Conservation (phyloP, 2,888 invertebrate species). For the Troides helena region DNA sequence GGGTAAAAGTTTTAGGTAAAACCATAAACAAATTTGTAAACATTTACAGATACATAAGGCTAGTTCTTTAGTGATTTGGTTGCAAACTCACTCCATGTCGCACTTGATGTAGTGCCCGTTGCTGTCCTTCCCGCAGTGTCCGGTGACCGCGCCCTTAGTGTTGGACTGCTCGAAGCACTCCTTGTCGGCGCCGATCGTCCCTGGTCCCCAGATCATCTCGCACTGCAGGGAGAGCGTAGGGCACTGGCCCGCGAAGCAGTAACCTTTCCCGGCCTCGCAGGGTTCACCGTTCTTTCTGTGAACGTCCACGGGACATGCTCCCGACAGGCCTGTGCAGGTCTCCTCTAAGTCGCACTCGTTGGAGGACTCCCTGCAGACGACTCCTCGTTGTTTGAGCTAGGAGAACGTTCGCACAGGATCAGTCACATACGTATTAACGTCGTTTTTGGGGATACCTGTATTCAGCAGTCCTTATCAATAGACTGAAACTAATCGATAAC, state of each 20-base stretch:
- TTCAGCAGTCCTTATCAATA: too few species aligned
- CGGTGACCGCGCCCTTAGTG: slow-evolving; percentile 95
- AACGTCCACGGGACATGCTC: slow-evolving; percentile 94
- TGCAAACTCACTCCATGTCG: slow-evolving; percentile 87
- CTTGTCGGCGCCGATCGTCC: slow-evolving; percentile 89
- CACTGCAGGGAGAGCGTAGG: slow-evolving; percentile 94
- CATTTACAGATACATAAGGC: too few species aligned
- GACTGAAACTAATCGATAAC: too few species aligned
- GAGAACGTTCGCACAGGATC: not conserved
- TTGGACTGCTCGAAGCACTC: slow-evolving; percentile 98
- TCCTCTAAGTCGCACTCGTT: slow-evolving; percentile 99
- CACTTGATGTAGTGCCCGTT: slow-evolving; percentile 91
- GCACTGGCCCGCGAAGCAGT: slow-evolving; percentile 95
- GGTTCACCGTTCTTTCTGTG: slow-evolving; percentile 95
- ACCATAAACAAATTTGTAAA: too few species aligned
- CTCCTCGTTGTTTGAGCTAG: slow-evolving; percentile 86
- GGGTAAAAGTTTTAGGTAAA: slow-evolving; percentile 3
- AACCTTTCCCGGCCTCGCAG: slow-evolving; percentile 87
- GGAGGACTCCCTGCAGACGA: slow-evolving; percentile 90
- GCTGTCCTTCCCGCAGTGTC: slow-evolving; percentile 94
- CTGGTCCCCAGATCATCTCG: slow-evolving; percentile 95
- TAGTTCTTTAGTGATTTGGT: too few species aligned
- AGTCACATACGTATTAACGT: not conserved
- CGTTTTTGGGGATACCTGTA: not conserved
- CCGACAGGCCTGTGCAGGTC: slow-evolving; percentile 92